Evolutionary conservation across 64 coral and sea anemone genomes (phyloP), one percentile per base, ranked within the genome.

Genomic region (Stichodactyla mertensii): DNA sequence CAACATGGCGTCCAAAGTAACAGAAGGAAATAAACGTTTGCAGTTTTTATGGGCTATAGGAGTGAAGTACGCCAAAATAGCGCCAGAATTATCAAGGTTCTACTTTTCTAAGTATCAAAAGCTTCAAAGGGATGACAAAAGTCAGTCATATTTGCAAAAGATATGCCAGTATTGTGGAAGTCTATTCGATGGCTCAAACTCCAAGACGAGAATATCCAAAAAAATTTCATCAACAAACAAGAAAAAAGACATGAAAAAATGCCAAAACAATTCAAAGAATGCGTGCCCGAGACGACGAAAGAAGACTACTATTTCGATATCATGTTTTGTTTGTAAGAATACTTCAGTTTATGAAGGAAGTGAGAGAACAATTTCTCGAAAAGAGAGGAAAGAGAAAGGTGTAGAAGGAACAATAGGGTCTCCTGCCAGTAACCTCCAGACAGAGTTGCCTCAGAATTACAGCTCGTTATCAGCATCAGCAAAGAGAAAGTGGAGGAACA

Each of bases 381-480:
- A 31, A 52, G 11, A 15, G 27, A 81, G 16, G 16, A 81, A 81
- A 55, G 20, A 52, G 6, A 81, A 81, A 52, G 14, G 4, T 0
- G 0, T 54, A 28, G 12, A 2, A 52, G 78, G 53, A 31, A 54
- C 19, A 52, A 51, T 11, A 81, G 4, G 13, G 6, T 54, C 78
- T 18, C 31, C n/a, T 74, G 22, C 10, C 10, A 5, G 20, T 31
- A 23, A 4, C 6, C n/a, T 74, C 12, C 69, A 74, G 16, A 81
- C 78, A 16, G 53, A 81, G 24, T 81, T 81, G 6, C 78, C 78
- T 19, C 51, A 81, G 6, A 81, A 81, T 18, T 81, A 81, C n/a
- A 81, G 78, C 78, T 81, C 78, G 78, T 54, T 81, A 52, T 81
- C 78, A 81, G 53, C 36, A 20, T 81, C 78, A 81, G 78, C 78